Conservation (phyloP, 2,888 invertebrate species). For the Lissonota sp. region DNA sequence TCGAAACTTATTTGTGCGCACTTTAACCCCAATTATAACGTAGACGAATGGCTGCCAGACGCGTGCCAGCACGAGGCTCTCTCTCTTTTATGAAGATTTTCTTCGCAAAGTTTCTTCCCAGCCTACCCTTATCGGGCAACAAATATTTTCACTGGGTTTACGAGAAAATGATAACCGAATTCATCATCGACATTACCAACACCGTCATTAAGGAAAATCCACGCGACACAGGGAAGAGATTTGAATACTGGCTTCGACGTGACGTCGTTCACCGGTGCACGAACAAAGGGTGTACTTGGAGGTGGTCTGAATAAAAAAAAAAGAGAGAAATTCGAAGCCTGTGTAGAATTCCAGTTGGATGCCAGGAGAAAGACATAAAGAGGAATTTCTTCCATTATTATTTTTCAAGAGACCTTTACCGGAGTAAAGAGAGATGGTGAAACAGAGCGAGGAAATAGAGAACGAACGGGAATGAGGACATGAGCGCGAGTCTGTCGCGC, state of each 20-base stretch:
- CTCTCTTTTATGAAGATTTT: conserved; percentile 7
- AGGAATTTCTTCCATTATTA: conserved; percentile 38
- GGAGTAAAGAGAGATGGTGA: not conserved
- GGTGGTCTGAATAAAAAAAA: not conserved
- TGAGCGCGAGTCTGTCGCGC: conserved; percentile 46
- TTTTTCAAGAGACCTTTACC: conserved; percentile 37
- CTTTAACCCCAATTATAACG: conserved; percentile 73
- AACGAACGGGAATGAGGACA: not conserved
- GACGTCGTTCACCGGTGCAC: not conserved
- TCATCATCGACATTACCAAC: not conserved
- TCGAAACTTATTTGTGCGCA: conserved; percentile 74
- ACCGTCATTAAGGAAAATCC: not conserved
- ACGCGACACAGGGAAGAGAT: no score
- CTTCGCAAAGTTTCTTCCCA: not conserved
- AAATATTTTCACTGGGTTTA: not conserved
- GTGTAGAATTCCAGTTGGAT: not conserved
- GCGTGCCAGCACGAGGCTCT: conserved; percentile 46
- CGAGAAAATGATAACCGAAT: not conserved
- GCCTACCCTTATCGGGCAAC: not conserved
- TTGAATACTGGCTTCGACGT: not conserved
- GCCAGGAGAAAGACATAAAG: not conserved
- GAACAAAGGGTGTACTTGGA: not conserved
- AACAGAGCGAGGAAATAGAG: conserved; percentile 5
- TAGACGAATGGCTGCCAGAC: conserved; percentile 51
- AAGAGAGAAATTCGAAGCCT: not conserved